Evolutionary conservation across 1,140 invertebrate genomes (phyloP), one percentile per base, ranked within the genome.

Genomic region (Drosophila pectinifera): DNA sequence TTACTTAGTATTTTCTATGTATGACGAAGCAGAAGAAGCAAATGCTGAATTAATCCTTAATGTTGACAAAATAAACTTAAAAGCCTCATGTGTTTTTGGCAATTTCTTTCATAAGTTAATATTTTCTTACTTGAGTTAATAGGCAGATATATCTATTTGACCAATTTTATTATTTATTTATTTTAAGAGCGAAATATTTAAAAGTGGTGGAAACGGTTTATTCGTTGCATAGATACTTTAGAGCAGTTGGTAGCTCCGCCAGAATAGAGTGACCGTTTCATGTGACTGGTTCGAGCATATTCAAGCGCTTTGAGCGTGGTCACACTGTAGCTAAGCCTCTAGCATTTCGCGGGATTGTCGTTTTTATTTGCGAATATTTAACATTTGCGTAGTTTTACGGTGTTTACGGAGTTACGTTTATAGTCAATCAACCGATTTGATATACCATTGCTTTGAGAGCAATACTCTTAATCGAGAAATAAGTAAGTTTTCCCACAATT

Each of bases 401-500:
- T 69, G 63, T 42, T 58, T 42, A 20, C 8, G 49, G 31, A 65
- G 59, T 8, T 31, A 13, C 24, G 39, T 41, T 41, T 1, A 46
- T 39, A 16, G 20, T n/a, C 4, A 45, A 45, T 20, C 24, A 31
- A 26, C 14, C n/a, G 11, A 7, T 38, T 22, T 20, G 20, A 3
- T n/a, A 45, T 36, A 11, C 14, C 48, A 42, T 51, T 70, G 36
- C 51, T 57, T 73, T 48, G 42, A 51, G 13, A 48, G 63, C 42
- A 68, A 42, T n/a, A 64, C 24, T 10, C 11, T 8, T 18, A 34
- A 39, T 20, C 20, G 24, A 58, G 48, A 24, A 45, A 70, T 46
- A 51, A 62, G 81, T 85, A 82, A 86, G 81, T 74, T 49, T 54
- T 38, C 7, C 20, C 18, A 8, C 18, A 14, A 46, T 13, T 59